A percentile compares a stretch with the other conserved stretches of the same genome.
These are phyloP conservation scores for Anas platyrhynchos DNA, from an alignment of 2,113 vertebrate species.

Conservation along the genomic window DNA sequence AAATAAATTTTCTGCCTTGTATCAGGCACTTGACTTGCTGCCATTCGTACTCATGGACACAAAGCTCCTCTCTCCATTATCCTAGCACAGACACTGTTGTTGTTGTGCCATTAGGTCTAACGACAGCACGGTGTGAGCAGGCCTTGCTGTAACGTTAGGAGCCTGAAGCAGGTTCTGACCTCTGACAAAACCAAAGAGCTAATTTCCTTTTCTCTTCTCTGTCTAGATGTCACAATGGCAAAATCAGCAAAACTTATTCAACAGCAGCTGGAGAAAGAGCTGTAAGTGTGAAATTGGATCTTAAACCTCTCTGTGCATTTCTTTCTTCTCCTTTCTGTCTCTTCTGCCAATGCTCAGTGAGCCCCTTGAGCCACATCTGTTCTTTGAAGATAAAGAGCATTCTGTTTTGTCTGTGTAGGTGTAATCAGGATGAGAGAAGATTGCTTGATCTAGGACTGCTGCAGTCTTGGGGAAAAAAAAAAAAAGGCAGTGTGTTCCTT, in stretches of 20 bases:
- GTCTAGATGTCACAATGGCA: conserved; percentile 90
- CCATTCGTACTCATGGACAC: fast-evolving
- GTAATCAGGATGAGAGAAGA: not conserved
- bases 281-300: conserved; percentile 82
- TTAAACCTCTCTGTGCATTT: not conserved
- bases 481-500: not conserved
- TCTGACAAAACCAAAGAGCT: not conserved
- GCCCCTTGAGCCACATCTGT: not conserved
- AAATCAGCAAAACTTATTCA: conserved; percentile 97
- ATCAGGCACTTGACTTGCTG: not conserved
- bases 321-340: not conserved
- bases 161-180: not conserved
- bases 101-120: not conserved
- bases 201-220: conserved; percentile 2
- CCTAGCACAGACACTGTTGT: fast-evolving
- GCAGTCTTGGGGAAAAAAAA: not conserved
- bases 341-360: not conserved
- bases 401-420: not conserved
- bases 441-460: not conserved
- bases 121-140: not conserved
- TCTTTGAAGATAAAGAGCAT: not conserved
- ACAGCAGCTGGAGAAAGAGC: conserved; percentile 94
- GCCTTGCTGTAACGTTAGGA: not conserved
- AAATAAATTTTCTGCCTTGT: not conserved
- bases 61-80: not conserved